Percentiles rank a stretch among this genome's conserved stretches.
Conservation (phyloP, 1,140 invertebrate genomes). For the Drosophila gunungcola region DNA sequence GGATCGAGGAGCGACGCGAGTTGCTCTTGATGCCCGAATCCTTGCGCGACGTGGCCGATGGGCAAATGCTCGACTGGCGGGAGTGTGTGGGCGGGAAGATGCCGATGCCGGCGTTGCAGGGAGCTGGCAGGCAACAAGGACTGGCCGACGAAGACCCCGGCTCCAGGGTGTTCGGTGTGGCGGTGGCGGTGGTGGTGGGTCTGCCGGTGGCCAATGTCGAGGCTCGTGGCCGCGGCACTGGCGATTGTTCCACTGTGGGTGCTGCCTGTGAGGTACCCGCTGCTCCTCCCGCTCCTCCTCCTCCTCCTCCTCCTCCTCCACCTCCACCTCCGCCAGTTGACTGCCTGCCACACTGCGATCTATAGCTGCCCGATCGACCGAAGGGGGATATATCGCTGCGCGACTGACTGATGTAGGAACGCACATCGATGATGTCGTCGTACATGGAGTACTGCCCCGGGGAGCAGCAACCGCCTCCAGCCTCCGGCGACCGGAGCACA, state of each 20-base stretch:
- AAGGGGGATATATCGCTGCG: slow-evolving; percentile 88
- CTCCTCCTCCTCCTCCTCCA: slow-evolving; percentile 44
- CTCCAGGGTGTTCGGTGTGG: slow-evolving; percentile 19
- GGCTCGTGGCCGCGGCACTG: slow-evolving; percentile 86
- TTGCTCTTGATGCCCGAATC: slow-evolving; percentile 94
- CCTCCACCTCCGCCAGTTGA: slow-evolving; percentile 55
- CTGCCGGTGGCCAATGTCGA: slow-evolving; percentile 84
- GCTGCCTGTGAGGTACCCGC: slow-evolving; percentile 16
- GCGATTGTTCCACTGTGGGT: slow-evolving; percentile 72
- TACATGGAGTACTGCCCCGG: slow-evolving; percentile 82
- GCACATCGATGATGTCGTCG: slow-evolving; percentile 88
- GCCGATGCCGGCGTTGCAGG: background rate
- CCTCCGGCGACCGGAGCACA: slow-evolving; percentile 63
- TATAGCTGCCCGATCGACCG: slow-evolving; percentile 87
- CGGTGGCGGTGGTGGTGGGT: background rate
- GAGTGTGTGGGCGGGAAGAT: slow-evolving; percentile 52
- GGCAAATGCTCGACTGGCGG: slow-evolving; percentile 87
- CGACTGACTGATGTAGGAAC: slow-evolving; percentile 89
- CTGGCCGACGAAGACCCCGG: slow-evolving; percentile 35
- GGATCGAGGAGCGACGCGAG: slow-evolving; percentile 92
- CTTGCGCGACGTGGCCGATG: slow-evolving; percentile 92
- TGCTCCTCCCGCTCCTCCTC: slow-evolving; percentile 1
- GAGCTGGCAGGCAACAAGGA: slow-evolving; percentile 36
- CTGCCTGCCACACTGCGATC: slow-evolving; percentile 87
- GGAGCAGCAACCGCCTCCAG: slow-evolving; percentile 64